Conservation (phyloP, 2,113 vertebrate species). For the Plestiodon gilberti region DNA sequence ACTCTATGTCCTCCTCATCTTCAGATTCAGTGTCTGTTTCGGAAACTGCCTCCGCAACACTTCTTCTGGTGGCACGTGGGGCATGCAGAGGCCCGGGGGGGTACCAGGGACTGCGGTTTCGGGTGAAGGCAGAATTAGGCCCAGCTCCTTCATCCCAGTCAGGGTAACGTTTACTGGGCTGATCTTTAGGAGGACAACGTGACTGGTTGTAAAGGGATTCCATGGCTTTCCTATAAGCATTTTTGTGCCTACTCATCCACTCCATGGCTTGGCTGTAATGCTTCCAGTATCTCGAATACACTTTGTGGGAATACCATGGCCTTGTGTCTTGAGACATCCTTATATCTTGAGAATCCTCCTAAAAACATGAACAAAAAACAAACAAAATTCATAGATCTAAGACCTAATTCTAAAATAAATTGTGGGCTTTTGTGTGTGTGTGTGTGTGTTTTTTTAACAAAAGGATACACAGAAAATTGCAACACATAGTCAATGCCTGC, state of each 20-base stretch:
- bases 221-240: constrained; percentile 84
- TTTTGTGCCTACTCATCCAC: constrained; percentile 87
- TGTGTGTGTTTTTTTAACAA: not conserved
- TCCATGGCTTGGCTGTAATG: constrained; percentile 90
- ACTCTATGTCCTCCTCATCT: constrained; percentile 80
- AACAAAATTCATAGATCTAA: not conserved
- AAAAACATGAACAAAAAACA: not conserved
- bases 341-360: constrained; percentile 45
- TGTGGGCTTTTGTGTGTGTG: not conserved
- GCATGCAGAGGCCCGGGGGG: fast-evolving
- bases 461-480: not conserved
- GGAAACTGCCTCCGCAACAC: not conserved
- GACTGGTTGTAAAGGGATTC: constrained; percentile 65
- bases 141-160: constrained; percentile 58
- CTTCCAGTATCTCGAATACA: constrained; percentile 89
- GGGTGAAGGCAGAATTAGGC: not conserved
- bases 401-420: fast-evolving
- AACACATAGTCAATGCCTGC: not conserved
- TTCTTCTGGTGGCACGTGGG: not conserved
- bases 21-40: constrained; percentile 54
- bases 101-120: fast-evolving
- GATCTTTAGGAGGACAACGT: constrained; percentile 21
- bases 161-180: constrained; percentile 45
- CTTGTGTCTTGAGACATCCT: constrained; percentile 15
- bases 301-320: constrained; percentile 79